Evolutionary conservation across 2,797 vertebrate genomes (phyloP).

Genomic region (Gallinago solitaria): DNA sequence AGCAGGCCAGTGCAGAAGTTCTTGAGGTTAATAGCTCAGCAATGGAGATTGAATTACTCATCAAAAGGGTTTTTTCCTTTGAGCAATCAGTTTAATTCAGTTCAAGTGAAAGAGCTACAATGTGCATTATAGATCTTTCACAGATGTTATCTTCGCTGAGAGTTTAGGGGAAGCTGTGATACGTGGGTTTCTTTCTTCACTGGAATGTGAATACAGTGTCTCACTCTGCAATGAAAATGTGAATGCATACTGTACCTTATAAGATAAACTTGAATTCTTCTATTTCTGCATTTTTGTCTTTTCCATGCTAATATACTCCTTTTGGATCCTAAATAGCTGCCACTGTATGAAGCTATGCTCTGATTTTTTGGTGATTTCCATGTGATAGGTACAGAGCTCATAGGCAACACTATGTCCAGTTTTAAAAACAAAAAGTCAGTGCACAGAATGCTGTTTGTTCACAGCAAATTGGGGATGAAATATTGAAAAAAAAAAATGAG

Average conservation of each 20-base stretch:
- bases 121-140: background rate
- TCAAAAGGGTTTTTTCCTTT: background rate
- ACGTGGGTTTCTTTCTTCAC: slow-evolving; percentile 12
- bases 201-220: slow-evolving; percentile 45
- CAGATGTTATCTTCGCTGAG: background rate
- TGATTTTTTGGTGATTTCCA: background rate
- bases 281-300: slow-evolving; percentile 19
- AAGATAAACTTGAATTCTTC: slow-evolving; percentile 54
- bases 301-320: background rate
- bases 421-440: slow-evolving; percentile 30
- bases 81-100: background rate
- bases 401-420: slow-evolving; percentile 30
- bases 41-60: background rate
- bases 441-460: slow-evolving; percentile 11
- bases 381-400: slow-evolving; percentile 22
- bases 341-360: slow-evolving; percentile 14
- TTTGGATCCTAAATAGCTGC: slow-evolving; percentile 18
- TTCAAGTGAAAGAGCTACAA: background rate
- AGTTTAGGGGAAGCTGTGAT: background rate
- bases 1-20: background rate
- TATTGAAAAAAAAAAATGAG: background rate
- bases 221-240: slow-evolving; percentile 51
- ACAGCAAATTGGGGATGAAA: slow-evolving; percentile 22
- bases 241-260: slow-evolving; percentile 52
- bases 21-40: slow-evolving; percentile 2